Base-by-base conservation (phyloP, 2,113 vertebrate genomes). In the Peromyscus polionotus region DNA sequence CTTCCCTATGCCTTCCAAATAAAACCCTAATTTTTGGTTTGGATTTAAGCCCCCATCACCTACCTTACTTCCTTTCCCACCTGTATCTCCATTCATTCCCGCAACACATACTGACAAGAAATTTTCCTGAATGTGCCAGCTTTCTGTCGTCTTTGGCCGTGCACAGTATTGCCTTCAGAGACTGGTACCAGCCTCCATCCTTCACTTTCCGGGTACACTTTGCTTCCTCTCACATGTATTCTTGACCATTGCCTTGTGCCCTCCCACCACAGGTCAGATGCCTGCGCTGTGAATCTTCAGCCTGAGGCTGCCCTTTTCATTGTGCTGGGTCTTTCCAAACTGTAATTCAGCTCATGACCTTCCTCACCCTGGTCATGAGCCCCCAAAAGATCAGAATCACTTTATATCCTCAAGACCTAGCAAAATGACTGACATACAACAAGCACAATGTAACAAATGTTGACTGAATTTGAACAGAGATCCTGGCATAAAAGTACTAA, bases 401-500 rank as follows among this genome's bases (percentile, higher is more conserved):
- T 92, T 94, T n/a, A 28, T 17, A 65, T 70, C 28, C 51, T 95
- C 84, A 88, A 80, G 57, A 45, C 87, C 79, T 85, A 67, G 33
- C n/a, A 36, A 93, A 90, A 76, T 90, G 90, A 86, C 67, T 33
- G 63, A 31, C 36, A 61, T 26, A 5, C n/a, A 87, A 87, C 51
- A 67, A 91, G 39, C 54, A 77, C 45, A 63, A 68, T 51, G n/a
- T 93, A 90, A 89, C 70, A 85, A 72, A 45, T 81, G 57, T 11
- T 90, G 80, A 77, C 84, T 88, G 85, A 94, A 95, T 86, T 88
- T 95, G 87, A 96, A 68, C 48, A 84, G 67, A 90, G 57, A 73
- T 42, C 24, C 79, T 73, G 57, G 36, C 93, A 81, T 90, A 48
- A 72, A 77, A 17, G 31, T 92, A 68, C 63, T 65, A 70, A 67